A percentile compares a stretch with the other conserved stretches of the same genome.
These are phyloP conservation scores for Terebella lapidaria DNA, from an alignment of 2,888 invertebrate species.

Conservation along the genomic window DNA sequence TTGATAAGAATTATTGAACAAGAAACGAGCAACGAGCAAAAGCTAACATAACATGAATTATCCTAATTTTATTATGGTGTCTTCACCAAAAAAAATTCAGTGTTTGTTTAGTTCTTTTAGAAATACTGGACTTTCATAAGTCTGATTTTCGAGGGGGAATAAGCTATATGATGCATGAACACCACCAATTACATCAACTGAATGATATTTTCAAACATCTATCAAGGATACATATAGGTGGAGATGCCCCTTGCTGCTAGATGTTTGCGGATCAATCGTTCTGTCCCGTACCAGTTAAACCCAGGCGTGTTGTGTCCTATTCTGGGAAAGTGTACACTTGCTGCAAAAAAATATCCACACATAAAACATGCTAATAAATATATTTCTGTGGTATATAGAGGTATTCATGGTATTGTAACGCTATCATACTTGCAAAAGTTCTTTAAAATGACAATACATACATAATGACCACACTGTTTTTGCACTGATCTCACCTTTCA, in stretches of 20 bases:
- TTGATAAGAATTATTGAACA: background rate
- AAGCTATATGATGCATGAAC: too few relatives aligned
- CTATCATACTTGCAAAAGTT: too few relatives aligned
- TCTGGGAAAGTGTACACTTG: conserved; percentile 51
- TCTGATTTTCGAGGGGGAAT: too few relatives aligned
- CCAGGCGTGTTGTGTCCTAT: conserved; percentile 51
- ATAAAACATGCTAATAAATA: background rate
- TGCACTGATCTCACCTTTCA: too few relatives aligned
- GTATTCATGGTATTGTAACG: background rate
- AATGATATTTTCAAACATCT: background rate
- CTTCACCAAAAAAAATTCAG: too few relatives aligned
- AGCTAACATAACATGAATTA: too few relatives aligned
- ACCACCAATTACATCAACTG: too few relatives aligned
- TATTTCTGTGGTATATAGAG: background rate
- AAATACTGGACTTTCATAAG: too few relatives aligned
- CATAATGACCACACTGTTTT: too few relatives aligned
- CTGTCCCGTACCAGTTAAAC: conserved; percentile 54
- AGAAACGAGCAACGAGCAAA: background rate
- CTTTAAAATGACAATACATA: too few relatives aligned
- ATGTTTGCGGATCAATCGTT: conserved; percentile 48
- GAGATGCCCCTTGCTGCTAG: conserved; percentile 40
- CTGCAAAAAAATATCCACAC: conserved; percentile 26
- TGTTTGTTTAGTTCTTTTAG: too few relatives aligned
- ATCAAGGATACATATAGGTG: conserved; percentile 2
- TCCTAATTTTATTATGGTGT: too few relatives aligned